Conservation (phyloP, 2,888 invertebrate genomes). For the Ditula angustiorana region DNA sequence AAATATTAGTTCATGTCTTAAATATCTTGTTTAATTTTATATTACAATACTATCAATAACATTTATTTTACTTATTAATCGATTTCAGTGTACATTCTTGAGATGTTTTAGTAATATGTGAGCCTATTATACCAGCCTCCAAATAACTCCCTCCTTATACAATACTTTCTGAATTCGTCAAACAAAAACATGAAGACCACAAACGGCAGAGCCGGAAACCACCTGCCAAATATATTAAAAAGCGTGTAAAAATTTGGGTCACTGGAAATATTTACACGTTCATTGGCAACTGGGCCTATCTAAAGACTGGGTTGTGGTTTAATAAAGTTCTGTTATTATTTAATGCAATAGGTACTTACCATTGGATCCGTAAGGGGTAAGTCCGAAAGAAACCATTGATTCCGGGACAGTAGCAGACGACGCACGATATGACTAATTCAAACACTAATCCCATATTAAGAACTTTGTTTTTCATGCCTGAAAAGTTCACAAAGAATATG, state of each 20-base stretch:
- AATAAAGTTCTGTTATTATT: neutral
- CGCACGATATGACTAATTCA: conserved; percentile 86
- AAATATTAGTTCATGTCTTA: conserved; percentile 43
- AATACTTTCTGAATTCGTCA: conserved; percentile 90
- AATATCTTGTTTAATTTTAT: conserved; percentile 41
- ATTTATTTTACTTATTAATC: neutral
- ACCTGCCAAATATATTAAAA: conserved; percentile 86
- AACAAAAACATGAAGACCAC: conserved; percentile 88
- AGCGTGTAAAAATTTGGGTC: no score
- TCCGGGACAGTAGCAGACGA: conserved; percentile 89
- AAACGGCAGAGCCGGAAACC: conserved; percentile 91
- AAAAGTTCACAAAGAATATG: no score
- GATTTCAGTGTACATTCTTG: neutral
- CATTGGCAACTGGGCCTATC: no score
- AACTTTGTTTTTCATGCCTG: conserved; percentile 89
- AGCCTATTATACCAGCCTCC: conserved; percentile 71
- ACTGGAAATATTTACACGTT: no score
- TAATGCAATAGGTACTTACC: conserved; percentile 54
- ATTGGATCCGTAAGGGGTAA: conserved; percentile 81
- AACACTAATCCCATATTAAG: conserved; percentile 88
- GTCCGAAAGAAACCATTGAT: conserved; percentile 85
- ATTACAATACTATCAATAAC: neutral
- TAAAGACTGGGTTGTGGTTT: no score
- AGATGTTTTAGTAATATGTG: conserved; percentile 63
- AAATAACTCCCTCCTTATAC: conserved; percentile 81